These are phyloP conservation scores for Echinometra lucunter DNA, from an alignment of 53 echinoderm and acorn worm genomes.

Conservation along the genomic window DNA sequence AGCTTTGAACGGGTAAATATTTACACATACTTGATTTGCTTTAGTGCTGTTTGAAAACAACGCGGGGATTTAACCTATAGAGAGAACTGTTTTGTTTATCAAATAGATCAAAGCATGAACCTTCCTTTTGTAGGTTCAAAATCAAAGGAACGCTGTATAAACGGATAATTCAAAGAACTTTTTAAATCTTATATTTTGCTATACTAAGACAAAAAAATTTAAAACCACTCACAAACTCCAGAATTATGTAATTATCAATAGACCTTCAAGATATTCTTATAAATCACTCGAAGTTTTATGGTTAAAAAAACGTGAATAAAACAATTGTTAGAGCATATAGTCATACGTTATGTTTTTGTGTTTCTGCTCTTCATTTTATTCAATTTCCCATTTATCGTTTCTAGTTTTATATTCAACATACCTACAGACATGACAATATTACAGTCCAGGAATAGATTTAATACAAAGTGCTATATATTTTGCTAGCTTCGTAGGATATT, in stretches of 20 bases:
- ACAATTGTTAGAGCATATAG: neutral
- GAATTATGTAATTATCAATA: neutral
- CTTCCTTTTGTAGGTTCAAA: too few species aligned
- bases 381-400: neutral
- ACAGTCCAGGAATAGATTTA: neutral
- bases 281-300: neutral
- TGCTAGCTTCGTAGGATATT: neutral
- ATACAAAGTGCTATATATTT: neutral
- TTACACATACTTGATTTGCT: neutral
- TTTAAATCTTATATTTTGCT: neutral
- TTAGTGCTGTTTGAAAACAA: conserved; percentile 22
- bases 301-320: too few species aligned
- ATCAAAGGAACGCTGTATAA: neutral
- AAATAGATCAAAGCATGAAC: conserved; percentile 2
- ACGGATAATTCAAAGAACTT: neutral
- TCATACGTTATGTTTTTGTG: neutral
- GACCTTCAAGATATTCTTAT: neutral
- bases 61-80: neutral
- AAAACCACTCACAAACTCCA: neutral
- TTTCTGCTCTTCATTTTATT: neutral
- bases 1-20: neutral
- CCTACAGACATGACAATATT: neutral
- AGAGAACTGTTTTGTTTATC: neutral
- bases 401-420: neutral
- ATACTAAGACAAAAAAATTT: neutral